A percentile compares a stretch with the other conserved stretches of the same genome.
phyloP scores from a whole-genome alignment of 2,797 vertebrate genomes.

The Epinephelus coioides region DNA sequence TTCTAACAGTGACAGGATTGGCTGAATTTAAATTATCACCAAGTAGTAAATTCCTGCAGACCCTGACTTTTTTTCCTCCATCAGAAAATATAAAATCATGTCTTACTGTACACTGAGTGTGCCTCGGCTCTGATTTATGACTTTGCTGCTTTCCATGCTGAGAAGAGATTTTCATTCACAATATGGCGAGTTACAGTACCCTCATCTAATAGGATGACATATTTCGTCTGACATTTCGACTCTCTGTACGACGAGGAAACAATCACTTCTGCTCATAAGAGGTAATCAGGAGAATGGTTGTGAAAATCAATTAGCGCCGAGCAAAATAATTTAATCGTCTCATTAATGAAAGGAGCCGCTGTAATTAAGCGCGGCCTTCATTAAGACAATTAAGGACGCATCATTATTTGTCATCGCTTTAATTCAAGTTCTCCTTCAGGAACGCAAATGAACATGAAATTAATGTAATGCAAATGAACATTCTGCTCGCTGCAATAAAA shows the following conservation, averaged over 20 bases:
- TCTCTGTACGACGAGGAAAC: slow-evolving; percentile 42
- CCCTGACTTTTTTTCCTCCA: slow-evolving; percentile 24
- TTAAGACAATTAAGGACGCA: slow-evolving; percentile 78
- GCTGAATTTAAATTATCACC: slow-evolving; percentile 24
- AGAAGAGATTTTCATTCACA: slow-evolving; percentile 48
- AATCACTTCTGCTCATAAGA: slow-evolving; percentile 55
- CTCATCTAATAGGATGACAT: slow-evolving; percentile 50
- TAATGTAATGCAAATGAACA: slow-evolving; percentile 56
- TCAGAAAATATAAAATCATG: neutral
- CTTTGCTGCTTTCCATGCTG: slow-evolving; percentile 14
- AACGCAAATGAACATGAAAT: slow-evolving; percentile 54
- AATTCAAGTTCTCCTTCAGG: slow-evolving; percentile 65
- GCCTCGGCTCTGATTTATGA: slow-evolving; percentile 41
- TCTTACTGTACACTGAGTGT: slow-evolving; percentile 2
- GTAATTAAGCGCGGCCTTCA: slow-evolving; percentile 76
- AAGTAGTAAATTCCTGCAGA: slow-evolving; percentile 27
- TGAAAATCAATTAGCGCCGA: slow-evolving; percentile 77
- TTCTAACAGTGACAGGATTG: neutral
- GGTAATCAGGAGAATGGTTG: slow-evolving; percentile 63
- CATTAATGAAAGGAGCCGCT: slow-evolving; percentile 71
- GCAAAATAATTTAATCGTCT: slow-evolving; percentile 72
- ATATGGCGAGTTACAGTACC: slow-evolving; percentile 10
- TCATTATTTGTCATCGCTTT: slow-evolving; percentile 73
- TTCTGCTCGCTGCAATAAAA: slow-evolving; percentile 42
- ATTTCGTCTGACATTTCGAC: slow-evolving; percentile 65